Conservation (phyloP, 2,888 invertebrate species). For the Disparrhopalites patrizii region DNA sequence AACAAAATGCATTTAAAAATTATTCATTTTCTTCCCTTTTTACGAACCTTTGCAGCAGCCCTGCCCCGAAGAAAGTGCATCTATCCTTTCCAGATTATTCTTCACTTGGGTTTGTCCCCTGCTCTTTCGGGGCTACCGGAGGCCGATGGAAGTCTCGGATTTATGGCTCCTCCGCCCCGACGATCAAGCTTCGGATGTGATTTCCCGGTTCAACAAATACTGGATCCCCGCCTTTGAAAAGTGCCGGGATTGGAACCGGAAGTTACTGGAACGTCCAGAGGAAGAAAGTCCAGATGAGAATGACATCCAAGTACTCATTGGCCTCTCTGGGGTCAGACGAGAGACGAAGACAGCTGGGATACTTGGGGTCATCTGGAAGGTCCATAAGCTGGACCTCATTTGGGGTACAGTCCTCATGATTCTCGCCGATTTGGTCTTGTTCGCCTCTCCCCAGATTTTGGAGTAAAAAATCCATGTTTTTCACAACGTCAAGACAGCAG, state of each 20-base stretch:
- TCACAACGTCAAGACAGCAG: too few relatives aligned
- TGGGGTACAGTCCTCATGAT: too few relatives aligned
- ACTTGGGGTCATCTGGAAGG: too few relatives aligned
- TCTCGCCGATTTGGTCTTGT: conserved; percentile 85
- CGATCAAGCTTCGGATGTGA: conserved; percentile 51
- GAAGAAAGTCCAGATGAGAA: conserved; percentile 68
- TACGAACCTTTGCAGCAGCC: conserved; percentile 48
- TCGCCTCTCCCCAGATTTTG: conserved; percentile 83
- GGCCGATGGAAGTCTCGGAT: conserved; percentile 55
- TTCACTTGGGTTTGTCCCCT: conserved; percentile 58
- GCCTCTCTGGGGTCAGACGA: too few relatives aligned
- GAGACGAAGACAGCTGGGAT: too few relatives aligned
- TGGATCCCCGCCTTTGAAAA: conserved; percentile 49
- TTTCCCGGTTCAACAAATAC: conserved; percentile 51
- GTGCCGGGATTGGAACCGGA: neutral
- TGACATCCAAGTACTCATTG: conserved; percentile 74
- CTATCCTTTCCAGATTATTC: conserved; percentile 55
- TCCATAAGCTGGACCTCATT: too few relatives aligned
- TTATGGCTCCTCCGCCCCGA: conserved; percentile 56
- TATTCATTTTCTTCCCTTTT: too few relatives aligned
- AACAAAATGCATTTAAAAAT: too few relatives aligned
- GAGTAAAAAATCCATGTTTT: conserved; percentile 66
- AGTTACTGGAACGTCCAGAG: neutral
- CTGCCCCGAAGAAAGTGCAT: conserved; percentile 55
- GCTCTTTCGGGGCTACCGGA: conserved; percentile 55